These are phyloP conservation scores for Rhizoglyphus robini DNA, from an alignment of 1,140 invertebrate species.

Conservation along the genomic window DNA sequence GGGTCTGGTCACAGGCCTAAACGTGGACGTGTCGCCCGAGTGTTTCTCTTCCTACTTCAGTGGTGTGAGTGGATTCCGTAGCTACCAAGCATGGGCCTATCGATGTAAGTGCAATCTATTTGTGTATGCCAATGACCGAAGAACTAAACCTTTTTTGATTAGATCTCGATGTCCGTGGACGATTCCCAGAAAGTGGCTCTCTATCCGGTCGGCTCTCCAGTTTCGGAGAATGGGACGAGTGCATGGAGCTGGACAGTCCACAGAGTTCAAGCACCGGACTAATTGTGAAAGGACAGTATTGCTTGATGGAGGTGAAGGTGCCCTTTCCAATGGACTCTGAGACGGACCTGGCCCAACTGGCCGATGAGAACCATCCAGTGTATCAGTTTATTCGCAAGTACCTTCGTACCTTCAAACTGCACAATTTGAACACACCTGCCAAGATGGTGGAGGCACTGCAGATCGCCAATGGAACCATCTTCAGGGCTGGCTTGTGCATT, in stretches of 20 bases:
- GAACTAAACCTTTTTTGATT: too few relatives aligned
- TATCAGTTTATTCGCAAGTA: neutral
- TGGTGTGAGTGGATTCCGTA: conserved; percentile 2
- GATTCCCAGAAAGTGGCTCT: conserved; percentile 7
- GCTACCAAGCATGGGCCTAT: conserved; percentile 15
- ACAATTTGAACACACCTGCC: neutral
- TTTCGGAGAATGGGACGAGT: conserved; percentile 23
- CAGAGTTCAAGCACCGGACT: conserved; percentile 1
- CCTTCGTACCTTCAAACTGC: neutral
- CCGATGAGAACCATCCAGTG: neutral
- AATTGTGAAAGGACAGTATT: conserved; percentile 17
- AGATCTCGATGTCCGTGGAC: conserved; percentile 14
- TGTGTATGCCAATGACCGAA: too few relatives aligned
- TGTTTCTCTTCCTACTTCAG: conserved; percentile 18
- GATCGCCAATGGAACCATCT: conserved; percentile 2
- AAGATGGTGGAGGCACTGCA: conserved; percentile 7
- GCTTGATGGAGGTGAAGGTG: conserved; percentile 9
- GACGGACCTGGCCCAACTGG: neutral
- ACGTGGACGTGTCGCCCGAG: neutral
- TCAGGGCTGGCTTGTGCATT: neutral
- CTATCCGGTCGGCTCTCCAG: conserved; percentile 11
- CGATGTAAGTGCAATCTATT: conserved; percentile 11
- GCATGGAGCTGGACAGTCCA: conserved; percentile 11
- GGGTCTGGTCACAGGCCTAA: conserved; percentile 9
- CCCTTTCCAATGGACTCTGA: conserved; percentile 1